A percentile compares a stretch with the other conserved stretches of the same genome.
Conservation (phyloP, 92 coral and sea anemone genomes). For the Galaxea fascicularis region DNA sequence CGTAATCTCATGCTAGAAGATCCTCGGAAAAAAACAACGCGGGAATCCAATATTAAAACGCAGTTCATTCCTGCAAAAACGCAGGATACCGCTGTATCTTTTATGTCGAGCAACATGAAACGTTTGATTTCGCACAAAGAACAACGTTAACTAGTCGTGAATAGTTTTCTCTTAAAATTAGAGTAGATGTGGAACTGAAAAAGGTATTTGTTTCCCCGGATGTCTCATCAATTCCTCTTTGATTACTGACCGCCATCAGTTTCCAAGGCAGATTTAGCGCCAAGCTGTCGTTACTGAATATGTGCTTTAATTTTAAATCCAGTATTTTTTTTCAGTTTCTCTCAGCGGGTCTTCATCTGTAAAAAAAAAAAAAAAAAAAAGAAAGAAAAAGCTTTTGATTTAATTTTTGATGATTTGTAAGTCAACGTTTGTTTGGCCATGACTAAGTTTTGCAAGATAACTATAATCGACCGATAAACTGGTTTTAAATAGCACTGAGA, state of each 20-base stretch:
- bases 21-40: too few species aligned
- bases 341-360: background rate
- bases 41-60: background rate
- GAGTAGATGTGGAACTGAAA: background rate
- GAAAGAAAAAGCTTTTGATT: too few species aligned
- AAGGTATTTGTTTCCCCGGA: too few species aligned
- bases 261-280: background rate
- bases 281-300: background rate
- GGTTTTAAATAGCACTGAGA: background rate
- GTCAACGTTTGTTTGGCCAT: background rate
- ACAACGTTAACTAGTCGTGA: background rate
- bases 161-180: background rate
- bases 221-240: background rate
- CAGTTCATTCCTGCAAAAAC: background rate
- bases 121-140: background rate
- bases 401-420: too few species aligned
- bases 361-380: too few species aligned
- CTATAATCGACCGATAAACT: too few species aligned
- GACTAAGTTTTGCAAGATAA: too few species aligned
- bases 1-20: background rate
- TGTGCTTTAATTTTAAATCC: background rate
- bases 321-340: background rate
- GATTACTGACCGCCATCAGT: background rate
- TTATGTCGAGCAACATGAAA: background rate
- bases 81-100: conserved; percentile 4